phyloP scores from a whole-genome alignment of 2,797 vertebrate genomes.

The Apogon hyalosoma region DNA sequence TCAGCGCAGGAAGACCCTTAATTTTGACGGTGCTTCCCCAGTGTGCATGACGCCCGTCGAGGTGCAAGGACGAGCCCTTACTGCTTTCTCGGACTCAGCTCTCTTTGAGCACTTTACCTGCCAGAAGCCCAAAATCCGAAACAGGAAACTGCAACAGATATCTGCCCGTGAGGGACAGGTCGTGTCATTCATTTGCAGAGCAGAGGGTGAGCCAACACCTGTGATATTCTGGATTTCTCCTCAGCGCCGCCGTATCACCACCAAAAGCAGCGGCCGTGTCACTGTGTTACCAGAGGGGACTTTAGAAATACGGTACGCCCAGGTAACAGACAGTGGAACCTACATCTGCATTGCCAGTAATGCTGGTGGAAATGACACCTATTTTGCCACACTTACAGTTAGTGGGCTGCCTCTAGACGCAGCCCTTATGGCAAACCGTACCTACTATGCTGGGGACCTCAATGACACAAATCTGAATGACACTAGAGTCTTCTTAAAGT shows the following conservation, averaged over 20 bases:
- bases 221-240: slow-evolving; percentile 96
- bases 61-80: slow-evolving; percentile 91
- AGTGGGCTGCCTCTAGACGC: slow-evolving; percentile 84
- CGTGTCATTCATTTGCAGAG: slow-evolving; percentile 92
- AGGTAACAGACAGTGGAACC: slow-evolving; percentile 93
- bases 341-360: slow-evolving; percentile 99
- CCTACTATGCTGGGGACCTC: slow-evolving; percentile 88
- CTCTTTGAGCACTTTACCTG: slow-evolving; percentile 98
- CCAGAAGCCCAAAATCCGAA: slow-evolving; percentile 94
- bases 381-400: slow-evolving; percentile 93
- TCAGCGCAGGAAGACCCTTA: slow-evolving; percentile 94
- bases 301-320: slow-evolving; percentile 91
- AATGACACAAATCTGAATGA: slow-evolving; percentile 93
- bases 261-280: slow-evolving; percentile 87
- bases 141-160: slow-evolving; percentile 92
- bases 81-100: slow-evolving; percentile 89
- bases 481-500: slow-evolving; percentile 92
- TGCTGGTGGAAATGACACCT: slow-evolving; percentile 96
- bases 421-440: slow-evolving; percentile 85
- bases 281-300: slow-evolving; percentile 92
- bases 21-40: slow-evolving; percentile 92
- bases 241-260: slow-evolving; percentile 91
- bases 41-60: slow-evolving; percentile 90
- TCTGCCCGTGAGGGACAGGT: slow-evolving; percentile 89
- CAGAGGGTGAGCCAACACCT: slow-evolving; percentile 93